Percentiles rank a stretch among this genome's conserved stretches.
phyloP scores from a whole-genome alignment of 2,888 invertebrate species.

The Noctua fimbriata region DNA sequence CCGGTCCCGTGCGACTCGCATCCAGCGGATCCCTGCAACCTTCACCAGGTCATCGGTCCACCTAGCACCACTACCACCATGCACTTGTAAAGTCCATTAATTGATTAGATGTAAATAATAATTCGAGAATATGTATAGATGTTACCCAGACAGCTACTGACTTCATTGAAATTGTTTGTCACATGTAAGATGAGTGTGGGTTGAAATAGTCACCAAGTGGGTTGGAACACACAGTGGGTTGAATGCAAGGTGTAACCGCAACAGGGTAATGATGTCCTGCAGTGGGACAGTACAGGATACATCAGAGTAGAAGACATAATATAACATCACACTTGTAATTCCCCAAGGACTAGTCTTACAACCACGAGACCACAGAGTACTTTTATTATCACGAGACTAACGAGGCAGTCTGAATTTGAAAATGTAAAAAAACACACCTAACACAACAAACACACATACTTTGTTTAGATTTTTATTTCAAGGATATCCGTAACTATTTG shows the following conservation, averaged over 20 bases:
- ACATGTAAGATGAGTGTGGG: background rate
- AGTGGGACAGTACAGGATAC: background rate
- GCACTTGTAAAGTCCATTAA: background rate
- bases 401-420: background rate
- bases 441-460: background rate
- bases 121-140: background rate
- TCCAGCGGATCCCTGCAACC: no score
- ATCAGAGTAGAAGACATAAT: background rate
- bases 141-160: background rate
- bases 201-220: background rate
- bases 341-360: background rate
- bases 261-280: background rate
- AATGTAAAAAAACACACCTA: background rate
- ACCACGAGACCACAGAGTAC: background rate
- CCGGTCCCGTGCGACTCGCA: no score
- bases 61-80: no score
- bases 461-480: background rate
- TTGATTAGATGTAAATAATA: background rate
- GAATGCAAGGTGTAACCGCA: background rate
- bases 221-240: background rate
- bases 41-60: no score
- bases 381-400: background rate
- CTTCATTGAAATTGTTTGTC: background rate
- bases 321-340: background rate
- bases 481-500: conserved; percentile 32